Evolutionary conservation across 2,888 invertebrate genomes (phyloP).

Genomic region (Ectropis crepuscularia): DNA sequence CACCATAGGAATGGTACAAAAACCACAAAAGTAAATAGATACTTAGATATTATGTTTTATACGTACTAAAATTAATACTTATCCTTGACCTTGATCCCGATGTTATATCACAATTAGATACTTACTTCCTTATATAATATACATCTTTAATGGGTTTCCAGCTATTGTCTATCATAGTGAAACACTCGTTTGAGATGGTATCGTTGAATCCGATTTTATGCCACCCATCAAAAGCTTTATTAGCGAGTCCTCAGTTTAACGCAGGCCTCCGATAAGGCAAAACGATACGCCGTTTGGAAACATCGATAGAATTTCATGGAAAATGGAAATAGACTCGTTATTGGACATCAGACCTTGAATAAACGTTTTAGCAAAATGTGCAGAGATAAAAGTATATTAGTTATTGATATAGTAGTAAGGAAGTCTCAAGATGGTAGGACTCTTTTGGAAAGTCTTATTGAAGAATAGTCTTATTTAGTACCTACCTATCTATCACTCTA

Average conservation of each 20-base stretch:
- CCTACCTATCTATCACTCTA: no score
- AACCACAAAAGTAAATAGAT: no score
- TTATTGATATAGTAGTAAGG: neutral
- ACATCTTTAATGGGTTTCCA: no score
- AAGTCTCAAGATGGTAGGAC: neutral
- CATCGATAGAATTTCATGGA: constrained; percentile 6
- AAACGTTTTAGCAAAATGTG: constrained; percentile 5
- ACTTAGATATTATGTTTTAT: no score
- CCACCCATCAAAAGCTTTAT: constrained; percentile 18
- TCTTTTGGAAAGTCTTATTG: no score
- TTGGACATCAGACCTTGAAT: constrained; percentile 3
- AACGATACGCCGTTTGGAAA: constrained; percentile 9
- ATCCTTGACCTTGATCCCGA: no score
- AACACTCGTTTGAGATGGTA: constrained; percentile 6
- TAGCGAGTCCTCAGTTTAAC: constrained; percentile 19
- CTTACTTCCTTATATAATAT: no score
- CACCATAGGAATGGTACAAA: no score
- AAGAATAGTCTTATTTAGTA: no score
- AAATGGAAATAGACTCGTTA: constrained; percentile 7
- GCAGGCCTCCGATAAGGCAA: constrained; percentile 9
- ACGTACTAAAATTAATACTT: no score
- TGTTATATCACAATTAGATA: no score
- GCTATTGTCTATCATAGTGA: constrained; percentile 7
- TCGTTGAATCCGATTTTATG: constrained; percentile 15
- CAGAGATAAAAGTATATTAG: constrained; percentile 2